Evolutionary conservation across 2,888 invertebrate genomes (phyloP).

Genomic region (Acanthoscelides obtectus): DNA sequence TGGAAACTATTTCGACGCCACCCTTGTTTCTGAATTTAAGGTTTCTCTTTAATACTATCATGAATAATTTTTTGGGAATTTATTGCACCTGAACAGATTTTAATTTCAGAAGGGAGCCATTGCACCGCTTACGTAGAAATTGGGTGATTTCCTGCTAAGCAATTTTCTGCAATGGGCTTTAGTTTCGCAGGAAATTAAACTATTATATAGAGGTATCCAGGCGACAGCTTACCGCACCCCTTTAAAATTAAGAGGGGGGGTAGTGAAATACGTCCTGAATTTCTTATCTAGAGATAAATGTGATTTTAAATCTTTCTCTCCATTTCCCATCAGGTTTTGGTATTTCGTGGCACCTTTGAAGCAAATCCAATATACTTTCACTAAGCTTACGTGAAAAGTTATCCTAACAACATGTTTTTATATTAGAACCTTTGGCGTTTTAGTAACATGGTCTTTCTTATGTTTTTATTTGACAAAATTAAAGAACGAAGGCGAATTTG

Average conservation of each 20-base stretch:
- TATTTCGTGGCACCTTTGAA: too few species aligned
- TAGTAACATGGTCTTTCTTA: too few species aligned
- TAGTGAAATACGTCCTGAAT: not conserved
- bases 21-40: not conserved
- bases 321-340: too few species aligned
- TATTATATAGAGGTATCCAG: not conserved
- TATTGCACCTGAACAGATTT: not conserved
- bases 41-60: slow-evolving; percentile 2
- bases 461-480: too few species aligned
- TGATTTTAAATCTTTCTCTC: too few species aligned
- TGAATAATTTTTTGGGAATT: slow-evolving; percentile 3
- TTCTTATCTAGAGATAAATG: not conserved
- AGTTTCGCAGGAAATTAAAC: not conserved
- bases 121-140: not conserved
- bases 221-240: not conserved
- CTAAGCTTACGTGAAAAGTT: too few species aligned
- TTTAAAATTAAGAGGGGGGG: not conserved
- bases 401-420: too few species aligned
- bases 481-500: too few species aligned
- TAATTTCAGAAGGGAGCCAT: not conserved
- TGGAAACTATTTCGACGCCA: not conserved
- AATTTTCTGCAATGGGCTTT: not conserved
- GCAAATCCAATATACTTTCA: too few species aligned
- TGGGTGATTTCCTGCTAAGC: not conserved
- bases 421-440: too few species aligned